These are phyloP conservation scores for Phortica okadai DNA, from an alignment of 2,888 invertebrate species.

Conservation along the genomic window DNA sequence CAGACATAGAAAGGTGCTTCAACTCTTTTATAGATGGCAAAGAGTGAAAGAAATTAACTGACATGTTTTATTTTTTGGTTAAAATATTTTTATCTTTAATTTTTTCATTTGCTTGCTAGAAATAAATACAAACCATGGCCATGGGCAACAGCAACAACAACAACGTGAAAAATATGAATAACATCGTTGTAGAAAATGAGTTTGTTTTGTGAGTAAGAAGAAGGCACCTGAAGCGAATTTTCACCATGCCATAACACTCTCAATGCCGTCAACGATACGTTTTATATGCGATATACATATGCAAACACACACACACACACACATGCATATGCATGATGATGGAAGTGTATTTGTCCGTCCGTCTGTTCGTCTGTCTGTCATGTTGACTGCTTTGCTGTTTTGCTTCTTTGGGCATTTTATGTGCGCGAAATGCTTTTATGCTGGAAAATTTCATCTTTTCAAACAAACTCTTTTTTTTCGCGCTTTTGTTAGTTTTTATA, in stretches of 20 bases:
- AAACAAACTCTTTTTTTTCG: background rate
- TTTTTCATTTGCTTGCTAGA: no score
- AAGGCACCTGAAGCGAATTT: no score
- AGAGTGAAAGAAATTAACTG: no score
- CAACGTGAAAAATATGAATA: no score
- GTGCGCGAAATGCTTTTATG: background rate
- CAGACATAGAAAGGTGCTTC: no score
- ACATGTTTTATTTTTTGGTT: no score
- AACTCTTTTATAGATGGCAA: no score
- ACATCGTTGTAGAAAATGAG: no score
- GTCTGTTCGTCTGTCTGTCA: background rate
- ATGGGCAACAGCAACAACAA: constrained; percentile 29
- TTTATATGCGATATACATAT: background rate
- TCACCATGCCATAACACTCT: no score
- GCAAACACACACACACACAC: constrained; percentile 25
- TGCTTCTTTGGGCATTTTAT: background rate
- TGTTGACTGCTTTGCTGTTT: background rate
- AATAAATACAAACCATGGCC: constrained; percentile 15
- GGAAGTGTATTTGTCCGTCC: background rate
- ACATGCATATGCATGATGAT: constrained; percentile 13
- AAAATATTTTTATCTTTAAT: no score
- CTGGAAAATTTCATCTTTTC: background rate
- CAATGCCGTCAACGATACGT: no score
- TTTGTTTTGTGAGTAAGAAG: no score
- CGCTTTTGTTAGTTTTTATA: constrained; percentile 25